Evolutionary conservation across 2,888 invertebrate genomes (phyloP).

Genomic region (Lucinisca nassula): DNA sequence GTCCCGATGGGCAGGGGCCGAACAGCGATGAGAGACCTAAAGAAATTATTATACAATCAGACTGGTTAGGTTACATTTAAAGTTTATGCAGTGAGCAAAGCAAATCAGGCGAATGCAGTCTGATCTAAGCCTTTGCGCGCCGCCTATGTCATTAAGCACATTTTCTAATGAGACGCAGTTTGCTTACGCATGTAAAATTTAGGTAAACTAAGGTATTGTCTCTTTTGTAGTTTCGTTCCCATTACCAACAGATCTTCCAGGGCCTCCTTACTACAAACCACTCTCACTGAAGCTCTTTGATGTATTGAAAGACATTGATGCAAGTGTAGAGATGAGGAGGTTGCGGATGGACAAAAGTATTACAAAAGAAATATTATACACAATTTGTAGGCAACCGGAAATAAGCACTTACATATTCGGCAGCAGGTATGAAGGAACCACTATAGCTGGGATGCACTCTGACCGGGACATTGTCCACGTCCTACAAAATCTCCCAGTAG

Average conservation of each 20-base stretch:
- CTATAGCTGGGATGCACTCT: not conserved
- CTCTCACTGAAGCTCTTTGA: not conserved
- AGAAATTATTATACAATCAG: too few relatives aligned
- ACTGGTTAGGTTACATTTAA: too few relatives aligned
- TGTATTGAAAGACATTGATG: not conserved
- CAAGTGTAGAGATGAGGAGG: not conserved
- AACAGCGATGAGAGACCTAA: too few relatives aligned
- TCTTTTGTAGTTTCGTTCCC: not conserved
- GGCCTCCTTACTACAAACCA: not conserved
- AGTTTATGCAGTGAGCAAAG: too few relatives aligned
- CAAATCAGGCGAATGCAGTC: too few relatives aligned
- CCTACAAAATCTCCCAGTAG: not conserved
- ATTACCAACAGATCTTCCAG: not conserved
- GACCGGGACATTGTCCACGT: not conserved
- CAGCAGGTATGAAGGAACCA: not conserved
- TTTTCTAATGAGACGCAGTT: too few relatives aligned
- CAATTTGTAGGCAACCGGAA: not conserved
- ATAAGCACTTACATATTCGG: not conserved
- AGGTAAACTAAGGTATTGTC: too few relatives aligned
- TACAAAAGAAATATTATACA: not conserved
- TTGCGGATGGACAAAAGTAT: not conserved
- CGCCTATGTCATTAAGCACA: too few relatives aligned
- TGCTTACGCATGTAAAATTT: too few relatives aligned
- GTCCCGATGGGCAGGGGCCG: too few relatives aligned
- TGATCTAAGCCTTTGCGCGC: too few relatives aligned